phyloP scores from a whole-genome alignment of 2,888 invertebrate species.

The Agrochola macilenta region DNA sequence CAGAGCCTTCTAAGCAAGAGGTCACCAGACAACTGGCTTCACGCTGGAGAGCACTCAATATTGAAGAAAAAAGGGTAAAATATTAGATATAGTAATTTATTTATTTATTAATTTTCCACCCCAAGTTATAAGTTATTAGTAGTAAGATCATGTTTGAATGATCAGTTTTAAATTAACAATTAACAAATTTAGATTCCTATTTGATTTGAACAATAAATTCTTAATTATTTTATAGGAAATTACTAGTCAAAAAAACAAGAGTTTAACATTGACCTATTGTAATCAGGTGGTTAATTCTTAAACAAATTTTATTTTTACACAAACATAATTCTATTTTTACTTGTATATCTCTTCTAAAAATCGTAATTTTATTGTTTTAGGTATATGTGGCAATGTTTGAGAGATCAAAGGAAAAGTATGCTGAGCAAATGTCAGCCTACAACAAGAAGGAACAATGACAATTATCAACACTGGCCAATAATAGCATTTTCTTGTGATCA shows the following conservation, averaged over 20 bases:
- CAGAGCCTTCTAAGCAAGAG: constrained; percentile 94
- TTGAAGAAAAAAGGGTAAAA: constrained; percentile 93
- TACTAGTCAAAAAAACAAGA: background rate
- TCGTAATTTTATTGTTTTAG: constrained; percentile 82
- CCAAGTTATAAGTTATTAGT: background rate
- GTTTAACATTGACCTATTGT: background rate
- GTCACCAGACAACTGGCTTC: constrained; percentile 93
- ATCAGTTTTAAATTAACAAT: background rate
- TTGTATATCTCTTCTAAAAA: background rate
- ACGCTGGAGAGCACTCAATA: constrained; percentile 93
- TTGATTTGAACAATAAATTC: background rate
- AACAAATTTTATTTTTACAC: background rate
- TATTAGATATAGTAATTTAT: background rate
- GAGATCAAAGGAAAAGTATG: constrained; percentile 94
- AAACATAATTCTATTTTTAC: background rate
- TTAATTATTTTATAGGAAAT: background rate
- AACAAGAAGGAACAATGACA: constrained; percentile 89
- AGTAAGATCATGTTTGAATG: background rate
- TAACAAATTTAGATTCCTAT: background rate
- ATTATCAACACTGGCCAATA: constrained; percentile 49
- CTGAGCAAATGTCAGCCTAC: constrained; percentile 93
- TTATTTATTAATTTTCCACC: background rate
- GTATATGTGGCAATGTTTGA: constrained; percentile 93
- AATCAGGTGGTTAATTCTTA: background rate
- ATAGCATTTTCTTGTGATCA: constrained; percentile 82